Percentiles rank a stretch among this genome's conserved stretches.
phyloP scores from a whole-genome alignment of 2,888 invertebrate species.

The Pheosia tremula region DNA sequence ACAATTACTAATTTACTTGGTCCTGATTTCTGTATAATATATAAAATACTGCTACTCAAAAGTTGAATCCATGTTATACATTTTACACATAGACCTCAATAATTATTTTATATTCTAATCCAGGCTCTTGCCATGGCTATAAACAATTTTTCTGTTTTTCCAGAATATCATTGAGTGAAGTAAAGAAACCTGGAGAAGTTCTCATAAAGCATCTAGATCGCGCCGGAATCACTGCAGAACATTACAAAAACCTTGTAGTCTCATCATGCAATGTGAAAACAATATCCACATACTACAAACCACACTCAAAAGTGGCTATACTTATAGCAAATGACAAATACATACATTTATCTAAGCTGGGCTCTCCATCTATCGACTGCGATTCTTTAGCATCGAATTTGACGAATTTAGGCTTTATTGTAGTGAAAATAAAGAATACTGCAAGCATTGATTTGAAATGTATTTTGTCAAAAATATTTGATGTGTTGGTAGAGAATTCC shows the following conservation, averaged over 20 bases:
- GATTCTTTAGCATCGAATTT: slow-evolving; percentile 62
- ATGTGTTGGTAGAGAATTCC: slow-evolving; percentile 63
- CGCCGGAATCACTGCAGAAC: slow-evolving; percentile 53
- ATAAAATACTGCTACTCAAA: too few species aligned
- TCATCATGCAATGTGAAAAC: slow-evolving; percentile 46
- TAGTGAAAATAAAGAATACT: slow-evolving; percentile 64
- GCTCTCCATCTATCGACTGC: slow-evolving; percentile 75
- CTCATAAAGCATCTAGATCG: slow-evolving; percentile 66
- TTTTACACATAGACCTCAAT: too few species aligned
- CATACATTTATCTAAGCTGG: slow-evolving; percentile 63
- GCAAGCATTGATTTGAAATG: slow-evolving; percentile 52
- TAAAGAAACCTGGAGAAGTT: slow-evolving; percentile 63
- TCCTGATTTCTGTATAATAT: too few species aligned
- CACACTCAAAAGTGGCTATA: slow-evolving; percentile 71
- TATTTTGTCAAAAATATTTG: slow-evolving; percentile 54
- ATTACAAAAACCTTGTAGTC: slow-evolving; percentile 52
- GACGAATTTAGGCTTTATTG: slow-evolving; percentile 66
- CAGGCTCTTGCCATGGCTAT: too few species aligned
- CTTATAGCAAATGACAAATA: slow-evolving; percentile 76
- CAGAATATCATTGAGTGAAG: slow-evolving; percentile 56
- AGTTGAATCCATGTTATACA: too few species aligned
- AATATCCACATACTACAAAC: slow-evolving; percentile 62
- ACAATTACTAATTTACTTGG: too few species aligned
- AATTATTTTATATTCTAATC: too few species aligned
- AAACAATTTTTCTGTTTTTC: slow-evolving; percentile 20